Evolutionary conservation across 2,888 invertebrate genomes (phyloP).

Genomic region (Anoncus sp.): DNA sequence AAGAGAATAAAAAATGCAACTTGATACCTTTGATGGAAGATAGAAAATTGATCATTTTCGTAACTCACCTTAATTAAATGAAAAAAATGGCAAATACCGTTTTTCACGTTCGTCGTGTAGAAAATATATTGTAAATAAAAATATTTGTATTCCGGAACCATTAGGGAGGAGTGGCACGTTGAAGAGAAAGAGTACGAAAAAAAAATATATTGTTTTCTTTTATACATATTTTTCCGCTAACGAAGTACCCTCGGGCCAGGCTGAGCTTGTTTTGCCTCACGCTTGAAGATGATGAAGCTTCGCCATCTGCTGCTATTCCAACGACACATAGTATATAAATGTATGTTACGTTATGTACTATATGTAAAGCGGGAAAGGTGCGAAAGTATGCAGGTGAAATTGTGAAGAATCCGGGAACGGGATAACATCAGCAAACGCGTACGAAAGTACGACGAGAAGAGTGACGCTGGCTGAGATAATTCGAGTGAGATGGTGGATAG

Average conservation of each 20-base stretch:
- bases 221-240: slow-evolving; percentile 65
- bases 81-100: not conserved
- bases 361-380: slow-evolving; percentile 47
- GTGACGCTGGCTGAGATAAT: slow-evolving; percentile 40
- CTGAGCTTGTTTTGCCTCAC: slow-evolving; percentile 45
- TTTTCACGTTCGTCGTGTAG: not conserved
- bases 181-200: slow-evolving; percentile 21
- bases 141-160: slow-evolving; percentile 38
- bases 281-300: slow-evolving; percentile 69
- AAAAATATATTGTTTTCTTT: slow-evolving; percentile 9
- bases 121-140: slow-evolving; percentile 18
- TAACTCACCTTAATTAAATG: not conserved
- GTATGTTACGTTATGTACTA: slow-evolving; percentile 5
- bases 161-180: slow-evolving; percentile 15
- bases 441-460: slow-evolving; percentile 46
- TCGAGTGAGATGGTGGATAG: slow-evolving; percentile 27
- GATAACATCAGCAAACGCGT: slow-evolving; percentile 11
- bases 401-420: slow-evolving; percentile 41
- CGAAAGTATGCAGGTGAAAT: slow-evolving; percentile 54
- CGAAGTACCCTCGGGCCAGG: slow-evolving; percentile 67
- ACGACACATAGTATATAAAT: not conserved
- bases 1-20: not conserved
- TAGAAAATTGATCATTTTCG: slow-evolving; percentile 1
- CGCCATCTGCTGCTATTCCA: slow-evolving; percentile 44
- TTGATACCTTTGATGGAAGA: not conserved